phyloP scores from a whole-genome alignment of 2,888 invertebrate genomes.

The Acleris laterana region DNA sequence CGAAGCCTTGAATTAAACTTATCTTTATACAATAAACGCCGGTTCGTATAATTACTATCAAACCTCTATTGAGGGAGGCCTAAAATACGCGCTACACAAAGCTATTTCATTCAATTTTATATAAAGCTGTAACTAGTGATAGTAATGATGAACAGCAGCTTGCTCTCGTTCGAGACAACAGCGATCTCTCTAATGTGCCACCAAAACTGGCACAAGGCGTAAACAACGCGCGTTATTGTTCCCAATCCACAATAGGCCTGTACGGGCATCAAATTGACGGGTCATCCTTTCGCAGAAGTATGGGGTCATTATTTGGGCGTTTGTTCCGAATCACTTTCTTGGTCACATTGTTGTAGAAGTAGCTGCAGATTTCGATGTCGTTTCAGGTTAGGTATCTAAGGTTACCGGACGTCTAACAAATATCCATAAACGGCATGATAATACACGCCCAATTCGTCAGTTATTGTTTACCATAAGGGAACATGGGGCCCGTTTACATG shows the following conservation, averaged over 20 bases:
- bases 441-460: too few relatives aligned
- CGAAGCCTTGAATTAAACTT: conserved; percentile 41
- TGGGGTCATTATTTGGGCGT: too few relatives aligned
- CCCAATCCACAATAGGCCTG: conserved; percentile 9
- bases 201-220: conserved; percentile 14
- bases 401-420: too few relatives aligned
- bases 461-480: too few relatives aligned
- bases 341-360: too few relatives aligned
- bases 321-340: too few relatives aligned
- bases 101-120: background rate
- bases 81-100: conserved; percentile 6
- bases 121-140: conserved; percentile 4
- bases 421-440: too few relatives aligned
- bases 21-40: conserved; percentile 3
- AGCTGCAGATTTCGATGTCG: too few relatives aligned
- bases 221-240: conserved; percentile 16
- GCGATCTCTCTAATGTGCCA: conserved; percentile 12
- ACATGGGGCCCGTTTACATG: too few relatives aligned
- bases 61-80: conserved; percentile 6
- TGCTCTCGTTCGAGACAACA: conserved; percentile 7
- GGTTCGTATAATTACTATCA: conserved; percentile 6
- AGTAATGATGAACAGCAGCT: conserved; percentile 4
- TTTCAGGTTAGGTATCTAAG: too few relatives aligned
- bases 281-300: conserved; percentile 3
- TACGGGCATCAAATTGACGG: conserved; percentile 1